phyloP scores from a whole-genome alignment of 2,888 invertebrate genomes.

The Cancer borealis region DNA sequence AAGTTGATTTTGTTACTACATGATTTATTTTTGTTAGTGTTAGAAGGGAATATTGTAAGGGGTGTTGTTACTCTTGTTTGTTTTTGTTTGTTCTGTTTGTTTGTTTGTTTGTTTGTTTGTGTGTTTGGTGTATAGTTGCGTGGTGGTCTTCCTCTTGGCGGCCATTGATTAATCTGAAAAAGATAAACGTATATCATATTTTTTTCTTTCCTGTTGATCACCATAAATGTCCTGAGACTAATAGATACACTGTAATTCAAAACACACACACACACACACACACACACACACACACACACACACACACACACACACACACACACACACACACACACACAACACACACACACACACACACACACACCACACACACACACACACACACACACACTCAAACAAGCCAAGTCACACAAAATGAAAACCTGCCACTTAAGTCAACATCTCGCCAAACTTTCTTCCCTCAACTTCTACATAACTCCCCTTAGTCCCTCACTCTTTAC shows the following conservation, averaged over 20 bases:
- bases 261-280: constrained; percentile 22
- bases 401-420: neutral
- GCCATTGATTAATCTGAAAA: neutral
- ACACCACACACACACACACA: constrained; percentile 34
- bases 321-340: constrained; percentile 55
- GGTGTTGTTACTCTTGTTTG: neutral
- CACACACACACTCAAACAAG: neutral
- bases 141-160: neutral
- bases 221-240: neutral
- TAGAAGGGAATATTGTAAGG: neutral
- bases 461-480: neutral
- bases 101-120: neutral
- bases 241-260: neutral
- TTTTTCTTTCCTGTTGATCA: neutral
- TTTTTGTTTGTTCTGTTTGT: neutral
- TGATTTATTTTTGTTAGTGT: neutral
- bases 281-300: constrained; percentile 46
- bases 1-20: neutral
- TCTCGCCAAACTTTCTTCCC: neutral
- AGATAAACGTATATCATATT: neutral
- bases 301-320: constrained; percentile 51
- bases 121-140: neutral
- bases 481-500: neutral
- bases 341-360: constrained; percentile 53
- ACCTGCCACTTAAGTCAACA: neutral